These are phyloP conservation scores for Coptodon bakossiorum DNA, from an alignment of 2,113 vertebrate species.

Conservation along the genomic window DNA sequence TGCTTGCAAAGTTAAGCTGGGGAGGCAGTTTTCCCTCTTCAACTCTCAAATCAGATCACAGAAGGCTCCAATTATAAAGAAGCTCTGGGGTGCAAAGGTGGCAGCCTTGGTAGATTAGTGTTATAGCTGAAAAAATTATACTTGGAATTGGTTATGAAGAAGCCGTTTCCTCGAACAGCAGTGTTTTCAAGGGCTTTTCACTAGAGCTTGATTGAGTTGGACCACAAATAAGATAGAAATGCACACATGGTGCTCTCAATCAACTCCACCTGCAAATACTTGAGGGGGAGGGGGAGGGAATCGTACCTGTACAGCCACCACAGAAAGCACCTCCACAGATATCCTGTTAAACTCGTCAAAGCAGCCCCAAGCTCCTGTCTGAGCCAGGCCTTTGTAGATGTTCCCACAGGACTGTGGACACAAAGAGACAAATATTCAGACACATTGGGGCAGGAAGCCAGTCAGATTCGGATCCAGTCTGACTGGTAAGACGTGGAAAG, in stretches of 20 bases:
- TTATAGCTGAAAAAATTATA: background rate
- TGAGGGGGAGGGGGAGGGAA: background rate
- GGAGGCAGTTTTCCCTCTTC: background rate
- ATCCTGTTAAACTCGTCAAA: constrained; percentile 98
- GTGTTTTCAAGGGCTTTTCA: background rate
- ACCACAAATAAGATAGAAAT: background rate
- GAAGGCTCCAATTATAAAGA: constrained; percentile 17
- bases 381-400: constrained; percentile 97
- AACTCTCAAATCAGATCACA: constrained; percentile 30
- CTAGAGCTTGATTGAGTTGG: background rate
- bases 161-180: background rate
- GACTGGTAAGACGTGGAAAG: background rate
- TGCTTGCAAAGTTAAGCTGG: background rate
- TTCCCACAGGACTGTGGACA: constrained; percentile 87
- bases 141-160: background rate
- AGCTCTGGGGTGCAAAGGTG: background rate
- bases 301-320: constrained; percentile 93
- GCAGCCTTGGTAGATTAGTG: constrained; percentile 11
- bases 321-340: constrained; percentile 93
- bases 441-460: background rate
- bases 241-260: background rate
- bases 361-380: constrained; percentile 98
- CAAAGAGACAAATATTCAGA: background rate
- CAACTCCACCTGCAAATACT: background rate
- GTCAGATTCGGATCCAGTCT: background rate